Evolutionary conservation across 2,888 invertebrate genomes (phyloP).

Genomic region (Phytoseiulus persimilis): DNA sequence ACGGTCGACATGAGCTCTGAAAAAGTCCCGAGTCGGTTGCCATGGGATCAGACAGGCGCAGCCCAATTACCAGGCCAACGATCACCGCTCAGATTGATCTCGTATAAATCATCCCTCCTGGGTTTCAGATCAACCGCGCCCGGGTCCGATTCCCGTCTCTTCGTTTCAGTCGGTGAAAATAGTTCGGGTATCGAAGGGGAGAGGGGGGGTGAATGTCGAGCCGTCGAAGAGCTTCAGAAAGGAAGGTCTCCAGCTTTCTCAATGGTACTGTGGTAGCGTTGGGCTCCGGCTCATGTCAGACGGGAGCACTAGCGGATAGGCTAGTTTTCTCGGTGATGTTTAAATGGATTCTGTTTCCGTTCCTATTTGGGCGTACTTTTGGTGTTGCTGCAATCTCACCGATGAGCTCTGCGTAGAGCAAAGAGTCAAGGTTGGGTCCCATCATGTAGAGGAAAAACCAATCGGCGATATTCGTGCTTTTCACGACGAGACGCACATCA

Average conservation of each 20-base stretch:
- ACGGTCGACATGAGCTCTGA: no score
- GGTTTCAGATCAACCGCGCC: no score
- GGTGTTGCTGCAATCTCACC: constrained; percentile 60
- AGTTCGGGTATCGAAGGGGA: background rate
- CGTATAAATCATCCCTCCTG: no score
- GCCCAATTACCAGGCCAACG: no score
- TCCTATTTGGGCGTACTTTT: constrained; percentile 39
- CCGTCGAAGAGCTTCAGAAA: background rate
- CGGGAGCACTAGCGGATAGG: constrained; percentile 6
- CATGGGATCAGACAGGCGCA: no score
- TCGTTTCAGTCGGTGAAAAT: background rate
- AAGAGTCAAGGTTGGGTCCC: constrained; percentile 85
- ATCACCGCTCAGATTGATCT: no score
- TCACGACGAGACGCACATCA: constrained; percentile 41
- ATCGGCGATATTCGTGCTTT: constrained; percentile 44
- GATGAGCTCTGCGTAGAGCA: constrained; percentile 81
- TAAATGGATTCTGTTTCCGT: constrained; percentile 45
- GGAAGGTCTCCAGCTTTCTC: background rate
- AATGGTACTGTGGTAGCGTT: background rate
- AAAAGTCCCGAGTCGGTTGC: no score
- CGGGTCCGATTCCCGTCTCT: no score
- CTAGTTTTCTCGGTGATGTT: constrained; percentile 29
- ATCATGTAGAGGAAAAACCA: constrained; percentile 51
- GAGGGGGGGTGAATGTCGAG: background rate
- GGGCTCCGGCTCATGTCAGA: constrained; percentile 19